A percentile compares a stretch with the other conserved stretches of the same genome.
Conservation (phyloP, 2,797 vertebrate species). For the Petrocephalus schoutedeni region DNA sequence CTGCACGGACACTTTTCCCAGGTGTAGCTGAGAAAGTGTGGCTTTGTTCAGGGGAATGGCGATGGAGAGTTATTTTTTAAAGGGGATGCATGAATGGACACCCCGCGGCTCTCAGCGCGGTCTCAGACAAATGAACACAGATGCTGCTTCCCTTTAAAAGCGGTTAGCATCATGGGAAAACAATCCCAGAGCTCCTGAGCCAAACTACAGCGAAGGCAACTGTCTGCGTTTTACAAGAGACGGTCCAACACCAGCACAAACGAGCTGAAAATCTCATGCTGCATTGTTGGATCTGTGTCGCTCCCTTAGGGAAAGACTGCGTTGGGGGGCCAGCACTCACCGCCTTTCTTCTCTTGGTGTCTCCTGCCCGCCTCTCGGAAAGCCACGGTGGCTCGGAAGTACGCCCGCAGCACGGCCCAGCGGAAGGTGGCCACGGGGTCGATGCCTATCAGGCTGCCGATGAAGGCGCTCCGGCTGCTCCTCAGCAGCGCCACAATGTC, state of each 20-base stretch:
- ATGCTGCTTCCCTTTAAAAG: background rate
- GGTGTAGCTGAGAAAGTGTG: background rate
- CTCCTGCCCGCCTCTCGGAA: conserved; percentile 83
- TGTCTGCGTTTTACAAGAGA: background rate
- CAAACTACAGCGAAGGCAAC: background rate
- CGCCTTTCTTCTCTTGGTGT: conserved; percentile 72
- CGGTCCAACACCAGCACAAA: background rate
- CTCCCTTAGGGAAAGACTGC: background rate
- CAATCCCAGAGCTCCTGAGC: background rate
- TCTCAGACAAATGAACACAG: background rate
- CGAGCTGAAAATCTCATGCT: background rate
- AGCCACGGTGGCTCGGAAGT: conserved; percentile 86
- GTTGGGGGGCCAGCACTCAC: conserved; percentile 55
- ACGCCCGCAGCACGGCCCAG: conserved; percentile 88
- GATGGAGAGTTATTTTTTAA: background rate
- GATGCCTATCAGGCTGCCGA: conserved; percentile 88
- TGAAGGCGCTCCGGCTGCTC: conserved; percentile 89
- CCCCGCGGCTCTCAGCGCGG: background rate
- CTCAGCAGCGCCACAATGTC: conserved; percentile 92
- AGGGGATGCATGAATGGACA: background rate
- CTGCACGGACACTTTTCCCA: background rate
- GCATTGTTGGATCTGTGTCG: background rate
- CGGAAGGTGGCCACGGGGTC: conserved; percentile 91
- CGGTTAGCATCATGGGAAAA: background rate
- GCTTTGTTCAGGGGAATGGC: background rate